Evolutionary conservation across 2,113 vertebrate genomes (phyloP).

Genomic region (Odocoileus hemionus): DNA sequence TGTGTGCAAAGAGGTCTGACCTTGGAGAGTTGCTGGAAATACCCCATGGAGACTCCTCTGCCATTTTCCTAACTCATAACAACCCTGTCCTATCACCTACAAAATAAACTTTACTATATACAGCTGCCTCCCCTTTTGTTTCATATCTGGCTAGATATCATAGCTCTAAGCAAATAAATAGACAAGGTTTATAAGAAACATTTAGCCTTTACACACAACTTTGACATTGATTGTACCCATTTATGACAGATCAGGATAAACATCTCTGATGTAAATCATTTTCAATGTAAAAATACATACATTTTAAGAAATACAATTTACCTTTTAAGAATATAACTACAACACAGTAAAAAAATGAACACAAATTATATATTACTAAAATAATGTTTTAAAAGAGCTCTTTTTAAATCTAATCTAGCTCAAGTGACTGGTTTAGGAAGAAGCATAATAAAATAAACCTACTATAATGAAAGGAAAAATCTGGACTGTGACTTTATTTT

Average conservation of each 20-base stretch:
- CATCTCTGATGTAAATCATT: conserved; percentile 49
- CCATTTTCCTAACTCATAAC: not conserved
- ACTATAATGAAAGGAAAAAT: conserved; percentile 66
- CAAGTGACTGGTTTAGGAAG: conserved; percentile 58
- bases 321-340: conserved; percentile 50
- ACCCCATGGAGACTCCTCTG: not conserved
- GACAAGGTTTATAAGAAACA: not conserved
- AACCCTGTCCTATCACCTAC: not conserved
- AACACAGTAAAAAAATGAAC: conserved; percentile 59
- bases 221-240: conserved; percentile 82
- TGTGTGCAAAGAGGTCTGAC: not conserved
- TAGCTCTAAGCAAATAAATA: not conserved
- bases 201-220: not conserved
- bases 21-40: not conserved
- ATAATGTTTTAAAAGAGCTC: conserved; percentile 34
- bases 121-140: not conserved
- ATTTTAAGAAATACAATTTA: conserved; percentile 54
- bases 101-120: not conserved
- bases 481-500: conserved; percentile 88
- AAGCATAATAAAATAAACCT: conserved; percentile 59
- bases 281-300: conserved; percentile 42
- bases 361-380: conserved; percentile 23
- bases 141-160: not conserved
- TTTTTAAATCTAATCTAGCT: conserved; percentile 61
- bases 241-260: conserved; percentile 76